Conservation (phyloP, 2,888 invertebrate species). For the Catocala sponsa region DNA sequence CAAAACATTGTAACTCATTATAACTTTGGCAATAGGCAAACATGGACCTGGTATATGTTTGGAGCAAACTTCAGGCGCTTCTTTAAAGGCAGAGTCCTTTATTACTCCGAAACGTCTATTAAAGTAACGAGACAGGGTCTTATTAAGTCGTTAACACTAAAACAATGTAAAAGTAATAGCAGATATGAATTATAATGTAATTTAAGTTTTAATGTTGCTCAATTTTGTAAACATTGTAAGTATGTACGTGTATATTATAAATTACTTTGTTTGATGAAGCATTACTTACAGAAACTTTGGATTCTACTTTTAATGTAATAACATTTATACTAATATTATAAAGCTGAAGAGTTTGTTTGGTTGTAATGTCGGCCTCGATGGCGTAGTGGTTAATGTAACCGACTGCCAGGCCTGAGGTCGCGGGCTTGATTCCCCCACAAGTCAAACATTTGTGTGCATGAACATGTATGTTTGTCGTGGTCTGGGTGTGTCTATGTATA, state of each 20-base stretch:
- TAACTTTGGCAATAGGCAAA: conserved; percentile 63
- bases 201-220: conserved; percentile 14
- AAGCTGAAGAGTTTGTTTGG: not conserved
- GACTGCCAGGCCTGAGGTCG: too few relatives aligned
- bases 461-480: too few relatives aligned
- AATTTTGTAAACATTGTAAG: not conserved
- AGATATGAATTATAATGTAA: conserved; percentile 17
- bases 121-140: conserved; percentile 43
- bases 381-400: too few relatives aligned
- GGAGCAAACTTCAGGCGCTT: conserved; percentile 48
- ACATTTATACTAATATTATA: not conserved
- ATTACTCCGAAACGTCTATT: conserved; percentile 53
- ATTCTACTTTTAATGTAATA: too few relatives aligned
- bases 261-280: not conserved
- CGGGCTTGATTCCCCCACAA: too few relatives aligned
- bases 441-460: too few relatives aligned
- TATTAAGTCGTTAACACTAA: conserved; percentile 46
- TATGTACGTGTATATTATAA: not conserved
- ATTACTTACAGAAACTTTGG: too few relatives aligned
- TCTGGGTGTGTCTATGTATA: too few relatives aligned
- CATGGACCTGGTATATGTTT: conserved; percentile 50
- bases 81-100: conserved; percentile 47
- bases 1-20: conserved; percentile 67
- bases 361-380: too few relatives aligned
- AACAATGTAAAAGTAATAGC: conserved; percentile 31